Conservation (phyloP, 2,888 invertebrate species). For the Alloplasta piceator region DNA sequence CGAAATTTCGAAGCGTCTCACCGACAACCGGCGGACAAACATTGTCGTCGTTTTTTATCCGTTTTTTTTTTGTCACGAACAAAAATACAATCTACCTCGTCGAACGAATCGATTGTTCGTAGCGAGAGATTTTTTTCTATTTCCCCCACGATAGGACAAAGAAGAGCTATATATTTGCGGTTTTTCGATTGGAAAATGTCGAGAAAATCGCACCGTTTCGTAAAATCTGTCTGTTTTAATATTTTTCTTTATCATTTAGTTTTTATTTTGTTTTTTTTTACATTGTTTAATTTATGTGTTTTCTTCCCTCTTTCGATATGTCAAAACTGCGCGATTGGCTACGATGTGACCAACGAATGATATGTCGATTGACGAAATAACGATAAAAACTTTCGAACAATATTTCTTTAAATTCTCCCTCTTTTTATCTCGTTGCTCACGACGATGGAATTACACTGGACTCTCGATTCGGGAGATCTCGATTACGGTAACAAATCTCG, state of each 20-base stretch:
- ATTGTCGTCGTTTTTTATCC: background rate
- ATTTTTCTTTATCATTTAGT: slow-evolving; percentile 31
- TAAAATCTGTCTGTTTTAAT: slow-evolving; percentile 5
- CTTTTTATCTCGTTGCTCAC: slow-evolving; percentile 41
- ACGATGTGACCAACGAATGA: slow-evolving; percentile 53
- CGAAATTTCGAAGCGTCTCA: slow-evolving; percentile 6
- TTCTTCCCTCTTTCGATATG: slow-evolving; percentile 44
- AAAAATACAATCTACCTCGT: slow-evolving; percentile 24
- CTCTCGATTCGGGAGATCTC: no score
- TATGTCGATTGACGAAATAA: slow-evolving; percentile 61
- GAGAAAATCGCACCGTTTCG: background rate
- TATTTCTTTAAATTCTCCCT: slow-evolving; percentile 39
- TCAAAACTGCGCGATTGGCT: slow-evolving; percentile 47
- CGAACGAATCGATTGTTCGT: slow-evolving; percentile 16
- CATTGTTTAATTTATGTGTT: slow-evolving; percentile 23
- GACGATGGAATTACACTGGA: slow-evolving; percentile 28
- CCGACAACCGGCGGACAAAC: background rate
- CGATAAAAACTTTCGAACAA: slow-evolving; percentile 47
- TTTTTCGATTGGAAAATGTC: background rate
- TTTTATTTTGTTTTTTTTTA: slow-evolving; percentile 22
- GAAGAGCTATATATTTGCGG: no score
- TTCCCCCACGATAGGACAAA: slow-evolving; percentile 12
- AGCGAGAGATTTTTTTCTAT: background rate
- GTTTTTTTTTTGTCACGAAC: background rate
- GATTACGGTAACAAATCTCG: no score